Base-by-base conservation (phyloP, 2,888 invertebrate species). In the Diarsia brunnea region DNA sequence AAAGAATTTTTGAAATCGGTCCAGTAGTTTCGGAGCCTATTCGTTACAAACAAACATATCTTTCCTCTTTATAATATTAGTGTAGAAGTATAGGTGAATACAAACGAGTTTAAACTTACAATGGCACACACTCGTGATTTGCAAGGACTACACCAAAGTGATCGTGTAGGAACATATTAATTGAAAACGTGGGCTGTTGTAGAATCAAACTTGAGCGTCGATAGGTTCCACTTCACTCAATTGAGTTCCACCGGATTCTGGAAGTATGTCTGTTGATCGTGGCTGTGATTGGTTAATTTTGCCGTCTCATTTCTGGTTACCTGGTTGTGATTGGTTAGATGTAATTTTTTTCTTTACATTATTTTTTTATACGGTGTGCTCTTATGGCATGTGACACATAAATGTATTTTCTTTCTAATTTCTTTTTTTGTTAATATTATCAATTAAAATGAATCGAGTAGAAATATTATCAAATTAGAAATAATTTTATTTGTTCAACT, bases 211-310 rank as follows among this genome's bases (percentile, higher is more conserved):
- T 69, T 21, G 31, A 61, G 24, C 51, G 12, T 14, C 64, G 78
- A 77, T 60, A 68, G 60, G 78, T 47, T 78, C n/a, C n/a, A 38
- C 60, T 78, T 60, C 16, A 60, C 61, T 61, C 78, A 69, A 78
- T 69, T 58, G 24, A 53, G 38, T 5, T n/a, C 31, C 4, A 43
- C 38, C 19, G 61, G 78, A 69, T 53, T 78, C 27, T 47, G 61
- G 21, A 45, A 21, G 16, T n/a, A 31, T 45, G 43, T 51, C 27
- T 77, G 38, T 58, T 49, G 66, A 77, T 75, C 58, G 27, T n/a
- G 16, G 19, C 16, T 51, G 10, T 53, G 69, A 69, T 61, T 61
- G 45, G 51, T 58, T 31, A 12, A 74, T 63, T 45, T 27, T 63
- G 21, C 4, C 24, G 53, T 21, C 31, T 38, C 8, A 24, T 53